These are phyloP conservation scores for Capromys pilorides DNA, from an alignment of 2,797 vertebrate species.

Conservation along the genomic window DNA sequence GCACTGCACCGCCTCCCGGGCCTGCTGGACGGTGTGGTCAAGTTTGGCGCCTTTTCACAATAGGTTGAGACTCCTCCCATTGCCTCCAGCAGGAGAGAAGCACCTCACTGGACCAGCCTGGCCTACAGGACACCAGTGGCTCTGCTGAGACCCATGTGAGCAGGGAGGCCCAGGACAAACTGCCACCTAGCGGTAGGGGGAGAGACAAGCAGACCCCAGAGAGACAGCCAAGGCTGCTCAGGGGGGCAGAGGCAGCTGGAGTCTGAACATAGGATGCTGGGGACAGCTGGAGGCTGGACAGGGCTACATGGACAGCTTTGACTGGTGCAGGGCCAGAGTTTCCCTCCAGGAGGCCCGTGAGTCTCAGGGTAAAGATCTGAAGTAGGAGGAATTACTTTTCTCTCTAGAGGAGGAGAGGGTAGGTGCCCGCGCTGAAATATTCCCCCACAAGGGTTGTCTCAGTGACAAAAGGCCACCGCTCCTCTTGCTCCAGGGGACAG, in stretches of 20 bases:
- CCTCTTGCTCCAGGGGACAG: fast-evolving
- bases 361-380: background rate
- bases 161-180: background rate
- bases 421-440: fast-evolving
- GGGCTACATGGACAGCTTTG: background rate
- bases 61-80: fast-evolving
- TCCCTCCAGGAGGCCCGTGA: background rate
- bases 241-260: background rate
- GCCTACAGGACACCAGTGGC: too few species aligned
- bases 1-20: too few species aligned
- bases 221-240: fast-evolving
- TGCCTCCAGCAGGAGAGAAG: background rate
- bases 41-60: fast-evolving
- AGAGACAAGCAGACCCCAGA: fast-evolving
- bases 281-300: fast-evolving
- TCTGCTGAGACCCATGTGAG: too few species aligned
- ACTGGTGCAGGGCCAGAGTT: background rate
- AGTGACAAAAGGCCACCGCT: background rate
- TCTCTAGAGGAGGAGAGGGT: fast-evolving
- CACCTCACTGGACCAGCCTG: too few species aligned
- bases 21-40: fast-evolving
- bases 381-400: fast-evolving
- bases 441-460: fast-evolving
- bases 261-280: fast-evolving
- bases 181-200: background rate